A percentile compares a stretch with the other conserved stretches of the same genome.
Conservation (phyloP, 2,113 vertebrate genomes). For the Ammodytes dubius region DNA sequence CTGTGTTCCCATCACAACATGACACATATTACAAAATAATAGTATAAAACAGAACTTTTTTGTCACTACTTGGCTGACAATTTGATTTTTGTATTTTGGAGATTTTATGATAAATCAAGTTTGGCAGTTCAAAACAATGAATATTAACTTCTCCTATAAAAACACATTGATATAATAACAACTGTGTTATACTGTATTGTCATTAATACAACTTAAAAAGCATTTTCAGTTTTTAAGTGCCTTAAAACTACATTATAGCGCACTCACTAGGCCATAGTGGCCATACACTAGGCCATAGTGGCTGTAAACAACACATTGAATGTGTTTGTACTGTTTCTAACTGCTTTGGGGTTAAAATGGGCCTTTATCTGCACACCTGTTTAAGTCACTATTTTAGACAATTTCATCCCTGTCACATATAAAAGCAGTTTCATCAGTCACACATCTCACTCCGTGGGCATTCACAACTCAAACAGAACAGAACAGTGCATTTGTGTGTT, state of each 20-base stretch:
- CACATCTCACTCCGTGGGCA: constrained; percentile 23
- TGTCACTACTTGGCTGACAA: background rate
- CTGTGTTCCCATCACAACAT: background rate
- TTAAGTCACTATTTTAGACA: background rate
- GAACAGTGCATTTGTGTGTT: constrained; percentile 35
- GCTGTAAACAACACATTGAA: background rate
- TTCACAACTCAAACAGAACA: constrained; percentile 36
- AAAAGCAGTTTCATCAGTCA: constrained; percentile 11
- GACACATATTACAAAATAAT: background rate
- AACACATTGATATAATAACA: background rate
- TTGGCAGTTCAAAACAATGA: background rate
- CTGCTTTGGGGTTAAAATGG: background rate
- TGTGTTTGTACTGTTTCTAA: background rate
- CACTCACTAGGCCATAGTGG: too few species aligned
- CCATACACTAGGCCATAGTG: too few species aligned
- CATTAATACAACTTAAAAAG: background rate
- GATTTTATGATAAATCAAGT: background rate
- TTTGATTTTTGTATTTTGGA: background rate
- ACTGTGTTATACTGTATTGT: background rate
- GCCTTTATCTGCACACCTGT: background rate
- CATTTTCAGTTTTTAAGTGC: background rate
- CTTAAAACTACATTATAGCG: background rate
- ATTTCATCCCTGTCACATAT: background rate
- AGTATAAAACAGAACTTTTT: background rate
- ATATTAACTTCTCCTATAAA: background rate